phyloP scores from a whole-genome alignment of 2,888 invertebrate species.

The Antheraea yamamai region DNA sequence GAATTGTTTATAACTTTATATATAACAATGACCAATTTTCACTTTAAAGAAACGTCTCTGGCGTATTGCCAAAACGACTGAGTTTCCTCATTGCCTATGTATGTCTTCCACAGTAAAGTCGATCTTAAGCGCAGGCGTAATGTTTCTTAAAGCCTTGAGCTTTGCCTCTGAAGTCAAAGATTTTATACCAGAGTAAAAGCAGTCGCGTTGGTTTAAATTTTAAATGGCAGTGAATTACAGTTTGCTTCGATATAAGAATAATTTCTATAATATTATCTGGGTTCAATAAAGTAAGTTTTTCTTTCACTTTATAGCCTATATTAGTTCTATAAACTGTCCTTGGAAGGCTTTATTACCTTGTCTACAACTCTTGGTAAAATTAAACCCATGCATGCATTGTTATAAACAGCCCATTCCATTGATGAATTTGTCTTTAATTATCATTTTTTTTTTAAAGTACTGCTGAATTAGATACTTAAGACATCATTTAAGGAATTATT shows the following conservation, averaged over 20 bases:
- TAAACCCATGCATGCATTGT: neutral
- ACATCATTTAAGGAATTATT: neutral
- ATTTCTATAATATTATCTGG: neutral
- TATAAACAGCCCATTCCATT: neutral
- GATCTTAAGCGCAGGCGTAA: slow-evolving; percentile 12
- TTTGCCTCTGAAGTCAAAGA: slow-evolving; percentile 9
- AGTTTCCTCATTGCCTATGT: slow-evolving; percentile 10
- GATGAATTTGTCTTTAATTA: neutral
- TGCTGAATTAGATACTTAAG: neutral
- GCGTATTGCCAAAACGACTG: slow-evolving; percentile 8
- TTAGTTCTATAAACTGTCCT: neutral
- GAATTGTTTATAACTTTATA: neutral
- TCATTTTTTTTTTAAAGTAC: neutral
- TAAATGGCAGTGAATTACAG: neutral
- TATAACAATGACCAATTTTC: neutral
- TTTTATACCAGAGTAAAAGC: slow-evolving; percentile 1
- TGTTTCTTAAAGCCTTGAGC: slow-evolving; percentile 13
- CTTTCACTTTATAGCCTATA: neutral
- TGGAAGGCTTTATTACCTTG: too few relatives aligned
- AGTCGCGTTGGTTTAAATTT: slow-evolving; percentile 2
- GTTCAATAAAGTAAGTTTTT: neutral
- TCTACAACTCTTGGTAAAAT: neutral
- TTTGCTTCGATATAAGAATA: slow-evolving; percentile 1
- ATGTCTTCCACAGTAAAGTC: slow-evolving; percentile 9
- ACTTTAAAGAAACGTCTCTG: neutral